A percentile compares a stretch with the other conserved stretches of the same genome.
These are phyloP conservation scores for Atherix ibis DNA, from an alignment of 2,888 invertebrate species.

Conservation along the genomic window DNA sequence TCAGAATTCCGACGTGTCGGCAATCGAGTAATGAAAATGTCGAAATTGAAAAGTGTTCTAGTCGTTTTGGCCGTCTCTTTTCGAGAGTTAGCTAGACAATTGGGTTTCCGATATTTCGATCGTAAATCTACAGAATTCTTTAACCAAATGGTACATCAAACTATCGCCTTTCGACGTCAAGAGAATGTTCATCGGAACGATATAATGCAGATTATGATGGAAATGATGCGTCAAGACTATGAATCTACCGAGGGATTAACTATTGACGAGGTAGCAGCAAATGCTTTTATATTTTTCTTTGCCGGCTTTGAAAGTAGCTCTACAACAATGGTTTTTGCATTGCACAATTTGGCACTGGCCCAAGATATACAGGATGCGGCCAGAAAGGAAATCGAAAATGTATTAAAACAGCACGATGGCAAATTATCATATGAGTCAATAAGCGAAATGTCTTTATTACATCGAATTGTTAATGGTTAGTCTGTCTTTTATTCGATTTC, in stretches of 20 bases:
- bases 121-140: conserved; percentile 5
- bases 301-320: conserved; percentile 48
- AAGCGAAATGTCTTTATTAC: conserved; percentile 39
- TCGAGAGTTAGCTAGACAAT: conserved; percentile 1
- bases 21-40: conserved; percentile 7
- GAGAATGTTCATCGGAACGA: conserved; percentile 12
- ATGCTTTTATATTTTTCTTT: conserved; percentile 41
- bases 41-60: conserved; percentile 3
- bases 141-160: conserved; percentile 14
- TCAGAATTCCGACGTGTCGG: conserved; percentile 17
- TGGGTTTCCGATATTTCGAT: conserved; percentile 6
- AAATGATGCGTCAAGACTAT: conserved; percentile 9
- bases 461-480: conserved; percentile 38
- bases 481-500: not conserved
- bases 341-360: conserved; percentile 38
- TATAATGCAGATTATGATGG: conserved; percentile 12
- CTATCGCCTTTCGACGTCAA: conserved; percentile 9
- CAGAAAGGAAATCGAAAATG: conserved; percentile 33
- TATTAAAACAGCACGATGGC: conserved; percentile 31
- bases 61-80: conserved; percentile 4
- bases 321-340: conserved; percentile 37
- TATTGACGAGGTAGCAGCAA: conserved; percentile 31
- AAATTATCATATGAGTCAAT: conserved; percentile 39
- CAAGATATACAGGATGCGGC: conserved; percentile 36
- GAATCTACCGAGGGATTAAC: conserved; percentile 7